Evolutionary conservation across 1,140 invertebrate species (phyloP).

Genomic region (Araneus ventricosus): DNA sequence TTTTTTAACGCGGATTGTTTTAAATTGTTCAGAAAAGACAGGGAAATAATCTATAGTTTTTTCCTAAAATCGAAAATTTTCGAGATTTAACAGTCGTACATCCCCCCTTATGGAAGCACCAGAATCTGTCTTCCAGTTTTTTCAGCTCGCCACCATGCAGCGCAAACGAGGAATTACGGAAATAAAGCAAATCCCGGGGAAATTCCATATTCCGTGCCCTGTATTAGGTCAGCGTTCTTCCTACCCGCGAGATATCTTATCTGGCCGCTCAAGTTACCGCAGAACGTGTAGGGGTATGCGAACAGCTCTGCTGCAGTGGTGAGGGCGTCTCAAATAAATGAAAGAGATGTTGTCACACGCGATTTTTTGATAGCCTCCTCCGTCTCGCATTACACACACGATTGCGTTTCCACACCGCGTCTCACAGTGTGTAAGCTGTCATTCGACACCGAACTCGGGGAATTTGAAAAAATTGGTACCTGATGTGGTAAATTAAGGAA

Average conservation of each 20-base stretch:
- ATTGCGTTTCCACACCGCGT: background rate
- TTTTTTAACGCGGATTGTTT: too few species aligned
- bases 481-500: background rate
- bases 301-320: slow-evolving; percentile 12
- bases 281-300: slow-evolving; percentile 50
- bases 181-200: slow-evolving; percentile 18
- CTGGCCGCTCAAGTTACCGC: slow-evolving; percentile 45
- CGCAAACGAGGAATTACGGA: background rate
- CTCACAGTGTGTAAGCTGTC: background rate
- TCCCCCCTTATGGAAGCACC: too few species aligned
- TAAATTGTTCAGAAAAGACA: too few species aligned
- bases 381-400: background rate
- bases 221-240: slow-evolving; percentile 51
- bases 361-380: slow-evolving; percentile 34
- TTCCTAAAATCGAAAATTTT: too few species aligned
- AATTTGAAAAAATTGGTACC: background rate
- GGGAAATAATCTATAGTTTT: too few species aligned
- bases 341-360: slow-evolving; percentile 56
- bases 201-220: slow-evolving; percentile 42
- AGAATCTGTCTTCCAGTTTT: too few species aligned
- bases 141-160: too few species aligned
- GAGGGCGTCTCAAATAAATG: slow-evolving; percentile 36
- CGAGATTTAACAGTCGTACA: too few species aligned
- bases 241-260: slow-evolving; percentile 36
- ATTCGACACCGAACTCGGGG: background rate